Evolutionary conservation across 2,113 vertebrate species (phyloP).

Genomic region (Speoplatyrhinus poulsoni): DNA sequence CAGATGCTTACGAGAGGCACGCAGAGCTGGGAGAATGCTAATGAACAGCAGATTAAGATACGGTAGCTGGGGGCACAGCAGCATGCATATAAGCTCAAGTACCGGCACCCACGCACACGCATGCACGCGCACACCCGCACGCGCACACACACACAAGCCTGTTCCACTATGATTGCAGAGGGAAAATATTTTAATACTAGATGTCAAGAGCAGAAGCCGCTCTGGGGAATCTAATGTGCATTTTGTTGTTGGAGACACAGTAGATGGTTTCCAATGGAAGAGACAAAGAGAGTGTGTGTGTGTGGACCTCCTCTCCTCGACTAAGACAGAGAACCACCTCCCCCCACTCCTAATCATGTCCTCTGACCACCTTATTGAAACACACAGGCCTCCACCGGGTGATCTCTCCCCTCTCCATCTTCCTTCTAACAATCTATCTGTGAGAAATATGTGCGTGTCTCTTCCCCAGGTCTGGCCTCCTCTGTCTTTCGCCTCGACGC

Average conservation of each 20-base stretch:
- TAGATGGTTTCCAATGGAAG: slow-evolving; percentile 39
- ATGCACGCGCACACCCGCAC: neutral
- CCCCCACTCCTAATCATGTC: neutral
- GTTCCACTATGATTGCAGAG: slow-evolving; percentile 49
- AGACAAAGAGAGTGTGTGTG: neutral
- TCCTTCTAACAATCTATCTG: slow-evolving; percentile 30
- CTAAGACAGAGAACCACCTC: too few species aligned
- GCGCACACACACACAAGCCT: slow-evolving; percentile 11
- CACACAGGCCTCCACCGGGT: neutral
- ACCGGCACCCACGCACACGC: neutral
- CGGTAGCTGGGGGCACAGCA: slow-evolving; percentile 48
- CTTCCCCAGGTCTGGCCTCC: slow-evolving; percentile 33
- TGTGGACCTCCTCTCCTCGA: neutral
- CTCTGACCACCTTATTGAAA: neutral
- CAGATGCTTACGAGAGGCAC: slow-evolving; percentile 53
- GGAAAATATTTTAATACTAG: slow-evolving; percentile 44
- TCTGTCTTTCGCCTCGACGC: slow-evolving; percentile 14
- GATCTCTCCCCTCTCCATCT: slow-evolving; percentile 28
- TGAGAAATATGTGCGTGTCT: slow-evolving; percentile 43
- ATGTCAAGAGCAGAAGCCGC: slow-evolving; percentile 31
- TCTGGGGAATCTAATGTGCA: slow-evolving; percentile 19
- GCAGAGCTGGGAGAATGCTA: slow-evolving; percentile 64
- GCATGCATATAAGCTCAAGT: neutral
- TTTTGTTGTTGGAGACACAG: slow-evolving; percentile 40
- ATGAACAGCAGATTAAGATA: slow-evolving; percentile 68